Base-by-base conservation (phyloP, 2,888 invertebrate genomes). In the Leptinotarsa peninsularis region DNA sequence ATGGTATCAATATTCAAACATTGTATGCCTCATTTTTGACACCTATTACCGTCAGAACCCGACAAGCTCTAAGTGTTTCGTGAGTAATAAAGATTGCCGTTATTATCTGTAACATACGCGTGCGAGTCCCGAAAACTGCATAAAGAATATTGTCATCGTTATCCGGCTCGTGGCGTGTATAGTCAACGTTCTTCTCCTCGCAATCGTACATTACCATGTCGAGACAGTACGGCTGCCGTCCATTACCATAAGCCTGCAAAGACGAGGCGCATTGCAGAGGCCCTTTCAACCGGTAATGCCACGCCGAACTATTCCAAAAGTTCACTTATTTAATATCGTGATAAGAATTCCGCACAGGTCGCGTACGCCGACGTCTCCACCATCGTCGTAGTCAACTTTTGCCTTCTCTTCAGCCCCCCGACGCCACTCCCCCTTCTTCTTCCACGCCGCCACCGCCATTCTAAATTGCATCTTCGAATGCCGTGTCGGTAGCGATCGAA, bases 221-320 rank as follows among this genome's bases (percentile, higher is more conserved):
- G 76, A 72, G 78, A 76, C 78, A 74, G 73, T 75, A 77, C 71
- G 75, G 74, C 73, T 69, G 33, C 76, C 80, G 81, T 81, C 81
- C 80, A 84, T 83, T 84, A 84, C 82, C 84, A 84, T 84, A 84
- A 83, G 81, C 79, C 82, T 76, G 82, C 81, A 82, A 79, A 79
- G 80, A 75, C 80, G 72, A 71, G 79, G 81, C 83, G 83, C 83
- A 83, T 79, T 83, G 83, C 83, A 77, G 82, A 76, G 77, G 75
- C 80, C 81, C 78, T 63, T 63, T 63, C 33, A 63, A 63, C 63
- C 76, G 78, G 81, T 81, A 82, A 81, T 80, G 81, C 76, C 79
- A 75, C 76, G 77, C 76, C 79, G 73, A 82, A 83, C 82, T 82
- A 81, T 82, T 82, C 77, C 74, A 70, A 82, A 82, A 83, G 81